These are phyloP conservation scores for Drosophila sucinea DNA, from an alignment of 1,140 invertebrate species.

Conservation along the genomic window DNA sequence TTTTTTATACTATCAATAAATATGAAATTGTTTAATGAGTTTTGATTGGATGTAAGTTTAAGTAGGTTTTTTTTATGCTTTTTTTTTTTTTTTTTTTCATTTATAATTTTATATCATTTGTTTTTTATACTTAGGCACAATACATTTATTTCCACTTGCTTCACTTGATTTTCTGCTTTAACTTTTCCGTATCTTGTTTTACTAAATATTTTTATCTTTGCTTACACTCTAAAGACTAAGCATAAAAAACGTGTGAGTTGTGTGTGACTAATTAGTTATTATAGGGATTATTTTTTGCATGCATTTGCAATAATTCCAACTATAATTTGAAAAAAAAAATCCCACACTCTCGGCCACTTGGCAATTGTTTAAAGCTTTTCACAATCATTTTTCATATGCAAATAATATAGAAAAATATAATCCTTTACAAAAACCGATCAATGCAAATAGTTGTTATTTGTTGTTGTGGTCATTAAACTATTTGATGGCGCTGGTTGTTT, in stretches of 20 bases:
- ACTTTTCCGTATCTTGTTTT: constrained; percentile 36
- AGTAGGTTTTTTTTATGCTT: constrained; percentile 32
- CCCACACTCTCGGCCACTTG: constrained; percentile 52
- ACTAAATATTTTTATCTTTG: constrained; percentile 56
- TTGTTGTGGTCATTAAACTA: constrained; percentile 24
- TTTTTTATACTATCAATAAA: constrained; percentile 23
- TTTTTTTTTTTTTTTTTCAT: constrained; percentile 36
- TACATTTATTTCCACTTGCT: constrained; percentile 70
- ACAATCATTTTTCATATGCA: constrained; percentile 68
- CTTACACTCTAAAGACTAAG: constrained; percentile 64
- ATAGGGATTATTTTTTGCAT: constrained; percentile 62
- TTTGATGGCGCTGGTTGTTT: constrained; percentile 42
- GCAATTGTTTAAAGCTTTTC: constrained; percentile 75
- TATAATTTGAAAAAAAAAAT: constrained; percentile 65
- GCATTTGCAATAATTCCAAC: constrained; percentile 58
- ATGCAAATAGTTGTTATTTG: constrained; percentile 41
- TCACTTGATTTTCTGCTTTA: constrained; percentile 41
- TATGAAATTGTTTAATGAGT: constrained; percentile 54
- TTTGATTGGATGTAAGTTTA: constrained; percentile 51
- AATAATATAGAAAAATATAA: constrained; percentile 47
- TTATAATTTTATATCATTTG: constrained; percentile 40
- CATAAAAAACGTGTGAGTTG: constrained; percentile 68
- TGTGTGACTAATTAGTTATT: constrained; percentile 50
- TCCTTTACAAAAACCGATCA: constrained; percentile 41
- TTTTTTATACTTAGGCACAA: constrained; percentile 75